phyloP scores from a whole-genome alignment of 2,113 vertebrate genomes.

The Scatophagus argus region DNA sequence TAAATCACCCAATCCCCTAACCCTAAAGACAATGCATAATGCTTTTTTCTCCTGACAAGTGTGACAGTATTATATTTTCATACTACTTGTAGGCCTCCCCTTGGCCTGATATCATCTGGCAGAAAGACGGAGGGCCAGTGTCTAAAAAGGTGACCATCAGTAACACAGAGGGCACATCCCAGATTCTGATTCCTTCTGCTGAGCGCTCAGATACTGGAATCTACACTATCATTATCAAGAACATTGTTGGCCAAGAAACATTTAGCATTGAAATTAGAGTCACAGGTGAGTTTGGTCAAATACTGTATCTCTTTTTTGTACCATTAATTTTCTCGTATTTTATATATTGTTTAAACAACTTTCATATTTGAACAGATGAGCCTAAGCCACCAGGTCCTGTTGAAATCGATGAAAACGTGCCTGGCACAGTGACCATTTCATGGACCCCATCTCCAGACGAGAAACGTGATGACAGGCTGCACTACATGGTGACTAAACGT shows the following conservation, averaged over 20 bases:
- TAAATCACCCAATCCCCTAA: too few relatives aligned
- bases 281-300: slow-evolving; percentile 83
- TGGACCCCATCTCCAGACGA: slow-evolving; percentile 92
- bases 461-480: slow-evolving; percentile 83
- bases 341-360: neutral
- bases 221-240: slow-evolving; percentile 86
- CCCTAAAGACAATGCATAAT: neutral
- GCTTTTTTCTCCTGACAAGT: neutral
- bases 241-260: slow-evolving; percentile 82
- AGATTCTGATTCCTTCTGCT: slow-evolving; percentile 88
- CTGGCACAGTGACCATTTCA: slow-evolving; percentile 88
- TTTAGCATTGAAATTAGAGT: slow-evolving; percentile 88
- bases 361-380: slow-evolving; percentile 78
- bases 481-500: slow-evolving; percentile 89
- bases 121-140: slow-evolving; percentile 88
- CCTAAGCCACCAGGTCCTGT: slow-evolving; percentile 89
- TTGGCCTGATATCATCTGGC: slow-evolving; percentile 87
- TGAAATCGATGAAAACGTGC: slow-evolving; percentile 88
- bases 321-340: neutral
- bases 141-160: slow-evolving; percentile 80
- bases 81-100: slow-evolving; percentile 85
- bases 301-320: neutral
- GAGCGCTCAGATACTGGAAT: slow-evolving; percentile 86
- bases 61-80: neutral
- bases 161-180: slow-evolving; percentile 82